Conservation (phyloP, 2,888 invertebrate genomes). For the Hypolimnas misippus region DNA sequence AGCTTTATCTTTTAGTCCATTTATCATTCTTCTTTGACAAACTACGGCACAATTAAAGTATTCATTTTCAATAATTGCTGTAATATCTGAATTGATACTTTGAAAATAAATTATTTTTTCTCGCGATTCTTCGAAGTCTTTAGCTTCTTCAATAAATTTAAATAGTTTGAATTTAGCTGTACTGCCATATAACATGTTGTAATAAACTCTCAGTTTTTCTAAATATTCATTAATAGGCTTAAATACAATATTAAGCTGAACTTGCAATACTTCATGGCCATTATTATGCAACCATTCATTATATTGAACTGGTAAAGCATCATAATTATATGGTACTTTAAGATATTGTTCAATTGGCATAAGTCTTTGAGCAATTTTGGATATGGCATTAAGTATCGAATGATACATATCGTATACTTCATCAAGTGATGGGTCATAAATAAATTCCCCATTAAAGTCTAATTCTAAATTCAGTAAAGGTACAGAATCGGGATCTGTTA, state of each 20-base stretch:
- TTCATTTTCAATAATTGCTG: slow-evolving; percentile 86
- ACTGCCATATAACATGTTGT: slow-evolving; percentile 81
- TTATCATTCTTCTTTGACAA: slow-evolving; percentile 85
- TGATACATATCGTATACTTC: slow-evolving; percentile 84
- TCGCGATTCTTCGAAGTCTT: slow-evolving; percentile 84
- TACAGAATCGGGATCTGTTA: slow-evolving; percentile 79
- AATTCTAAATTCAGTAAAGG: slow-evolving; percentile 86
- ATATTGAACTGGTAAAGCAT: slow-evolving; percentile 83
- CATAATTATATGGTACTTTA: slow-evolving; percentile 66
- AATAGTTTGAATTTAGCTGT: slow-evolving; percentile 74
- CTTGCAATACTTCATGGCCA: slow-evolving; percentile 78
- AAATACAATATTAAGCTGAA: slow-evolving; percentile 81
- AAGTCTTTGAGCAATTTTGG: slow-evolving; percentile 82
- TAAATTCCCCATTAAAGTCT: slow-evolving; percentile 80
- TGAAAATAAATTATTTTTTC: slow-evolving; percentile 85
- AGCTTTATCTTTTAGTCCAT: slow-evolving; percentile 84
- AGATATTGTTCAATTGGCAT: slow-evolving; percentile 83
- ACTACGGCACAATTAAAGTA: slow-evolving; percentile 87
- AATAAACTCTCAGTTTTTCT: slow-evolving; percentile 78
- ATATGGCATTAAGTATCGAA: slow-evolving; percentile 82
- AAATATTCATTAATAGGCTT: slow-evolving; percentile 84
- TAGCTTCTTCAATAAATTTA: slow-evolving; percentile 75
- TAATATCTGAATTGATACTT: slow-evolving; percentile 84
- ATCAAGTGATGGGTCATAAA: slow-evolving; percentile 84
- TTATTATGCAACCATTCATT: slow-evolving; percentile 83